phyloP scores from a whole-genome alignment of 2,113 vertebrate species.

The Fregetta grallaria region DNA sequence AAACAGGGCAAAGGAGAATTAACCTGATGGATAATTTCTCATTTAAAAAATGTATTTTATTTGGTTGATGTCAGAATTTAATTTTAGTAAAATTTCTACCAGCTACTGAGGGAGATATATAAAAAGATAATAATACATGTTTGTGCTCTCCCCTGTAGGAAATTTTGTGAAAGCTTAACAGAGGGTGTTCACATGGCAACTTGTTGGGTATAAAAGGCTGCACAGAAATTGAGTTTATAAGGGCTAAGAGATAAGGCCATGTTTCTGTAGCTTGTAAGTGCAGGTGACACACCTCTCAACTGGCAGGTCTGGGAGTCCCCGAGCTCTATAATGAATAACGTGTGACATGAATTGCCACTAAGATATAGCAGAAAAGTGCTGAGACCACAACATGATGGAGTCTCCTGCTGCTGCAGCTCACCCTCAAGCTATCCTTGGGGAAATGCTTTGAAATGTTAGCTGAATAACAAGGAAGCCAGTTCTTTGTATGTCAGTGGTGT shows the following conservation, averaged over 20 bases:
- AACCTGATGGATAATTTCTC: neutral
- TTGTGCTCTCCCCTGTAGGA: neutral
- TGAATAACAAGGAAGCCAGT: neutral
- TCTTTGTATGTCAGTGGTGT: neutral
- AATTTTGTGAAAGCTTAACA: neutral
- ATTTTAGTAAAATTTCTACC: neutral
- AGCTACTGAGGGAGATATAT: neutral
- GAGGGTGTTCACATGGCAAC: neutral
- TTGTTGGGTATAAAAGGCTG: neutral
- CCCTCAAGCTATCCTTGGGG: slow-evolving; percentile 45
- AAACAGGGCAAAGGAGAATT: neutral
- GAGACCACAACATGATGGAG: neutral
- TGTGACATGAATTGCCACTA: slow-evolving; percentile 15
- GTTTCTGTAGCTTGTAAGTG: neutral
- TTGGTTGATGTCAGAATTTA: neutral
- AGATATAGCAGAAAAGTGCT: neutral
- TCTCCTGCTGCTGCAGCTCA: neutral
- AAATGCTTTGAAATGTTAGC: slow-evolving; percentile 22
- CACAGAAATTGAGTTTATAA: neutral
- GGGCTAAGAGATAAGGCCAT: neutral
- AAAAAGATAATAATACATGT: neutral
- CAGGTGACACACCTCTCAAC: slow-evolving; percentile 6
- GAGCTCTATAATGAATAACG: neutral
- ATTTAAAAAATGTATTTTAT: neutral
- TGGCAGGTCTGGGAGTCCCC: slow-evolving; percentile 6